A percentile compares a stretch with the other conserved stretches of the same genome.
These are phyloP conservation scores for Cavia porcellus DNA, from an alignment of 2,113 vertebrate genomes.

Conservation along the genomic window DNA sequence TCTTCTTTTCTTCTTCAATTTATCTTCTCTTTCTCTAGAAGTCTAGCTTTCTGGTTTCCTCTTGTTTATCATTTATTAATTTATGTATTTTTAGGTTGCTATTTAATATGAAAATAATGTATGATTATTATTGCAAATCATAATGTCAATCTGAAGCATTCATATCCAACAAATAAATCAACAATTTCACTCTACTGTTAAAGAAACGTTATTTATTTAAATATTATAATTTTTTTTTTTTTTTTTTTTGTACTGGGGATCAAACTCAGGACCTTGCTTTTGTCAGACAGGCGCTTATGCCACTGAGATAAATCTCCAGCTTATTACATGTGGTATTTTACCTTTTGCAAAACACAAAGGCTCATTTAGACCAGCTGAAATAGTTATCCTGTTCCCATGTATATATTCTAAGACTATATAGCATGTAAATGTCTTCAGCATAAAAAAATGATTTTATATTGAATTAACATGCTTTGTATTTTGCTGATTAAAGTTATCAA, in stretches of 20 bases:
- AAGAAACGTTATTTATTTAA: neutral
- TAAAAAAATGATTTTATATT: neutral
- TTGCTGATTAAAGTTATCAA: neutral
- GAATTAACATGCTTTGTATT: neutral
- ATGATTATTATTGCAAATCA: neutral
- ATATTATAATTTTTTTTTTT: neutral
- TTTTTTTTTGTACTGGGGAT: no score
- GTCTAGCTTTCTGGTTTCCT: neutral
- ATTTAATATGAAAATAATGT: neutral
- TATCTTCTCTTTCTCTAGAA: neutral
- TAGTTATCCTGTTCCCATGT: neutral
- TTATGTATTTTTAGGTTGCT: neutral
- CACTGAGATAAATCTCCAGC: no score
- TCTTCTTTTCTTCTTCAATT: neutral
- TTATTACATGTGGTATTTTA: neutral
- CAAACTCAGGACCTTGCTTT: no score
- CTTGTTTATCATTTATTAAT: neutral
- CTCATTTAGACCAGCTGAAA: neutral
- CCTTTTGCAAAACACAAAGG: neutral
- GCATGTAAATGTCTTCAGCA: conserved; percentile 18
- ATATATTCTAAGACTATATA: neutral
- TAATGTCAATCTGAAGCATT: neutral
- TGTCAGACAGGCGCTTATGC: no score
- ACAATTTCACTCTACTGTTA: neutral
- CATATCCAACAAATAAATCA: neutral